Evolutionary conservation across 2,797 vertebrate genomes (phyloP), one percentile per base, ranked within the genome.

Genomic region (Sebastes hubbsi): DNA sequence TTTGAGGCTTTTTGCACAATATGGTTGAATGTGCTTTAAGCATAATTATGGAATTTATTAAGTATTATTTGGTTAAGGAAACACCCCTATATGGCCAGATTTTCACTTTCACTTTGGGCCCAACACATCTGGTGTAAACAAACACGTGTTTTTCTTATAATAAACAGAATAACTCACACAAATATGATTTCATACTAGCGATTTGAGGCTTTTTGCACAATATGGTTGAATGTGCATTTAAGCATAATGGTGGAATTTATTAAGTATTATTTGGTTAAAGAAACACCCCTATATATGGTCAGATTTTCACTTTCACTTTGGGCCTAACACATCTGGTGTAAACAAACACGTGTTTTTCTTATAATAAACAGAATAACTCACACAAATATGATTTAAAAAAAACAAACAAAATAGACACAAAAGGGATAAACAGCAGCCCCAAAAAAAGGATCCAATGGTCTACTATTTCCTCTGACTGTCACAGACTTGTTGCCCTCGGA

Each of bases 401-500:
- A 38, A 38, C 49, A 60, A 89, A 36, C 36, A 89, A 87, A 83
- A 86, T 87, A 75, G 90, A 91, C 88, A 92, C 83, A 82, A 83
- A 86, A 87, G 90, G 85, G 81, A 91, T 84, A 62, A 92, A 93
- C 88, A 95, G 92, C 92, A 94, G 94, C 92, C 93, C 16, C 4
- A 9, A 59, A 60, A 64, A 42, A 75, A 46, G 67, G 81, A 92
- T 91, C 89, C 89, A 86, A 90, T 85, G 87, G 89, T 93, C 85
- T 79, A 29, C 84, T 77, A 83, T 92, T 91, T 89, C 90, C 89
- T 87, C 82, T 87, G 87, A 78, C 82, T 80, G 81, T 81, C 89
- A 66, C 74, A 78, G 86, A 86, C 85, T 91, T 92, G 92, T 90
- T 90, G 96, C 95, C 96, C 95, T 91, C n/a, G 46, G 87, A 81